Evolutionary conservation across 2,797 vertebrate genomes (phyloP).

Genomic region (Choloepus didactylus): DNA sequence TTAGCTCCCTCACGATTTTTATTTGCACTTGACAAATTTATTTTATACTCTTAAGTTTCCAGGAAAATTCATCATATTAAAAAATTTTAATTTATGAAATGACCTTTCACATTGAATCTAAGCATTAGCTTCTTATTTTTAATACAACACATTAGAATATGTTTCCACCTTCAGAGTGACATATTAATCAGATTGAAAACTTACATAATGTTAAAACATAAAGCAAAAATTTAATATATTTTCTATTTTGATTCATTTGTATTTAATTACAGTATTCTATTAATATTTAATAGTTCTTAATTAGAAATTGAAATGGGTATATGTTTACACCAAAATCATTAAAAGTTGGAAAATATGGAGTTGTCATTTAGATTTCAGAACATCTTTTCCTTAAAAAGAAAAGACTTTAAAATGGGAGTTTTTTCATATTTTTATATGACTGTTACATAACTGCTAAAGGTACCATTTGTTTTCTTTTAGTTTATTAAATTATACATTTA

Average conservation of each 20-base stretch:
- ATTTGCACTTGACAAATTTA: not conserved
- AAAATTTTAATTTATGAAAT: constrained; percentile 36
- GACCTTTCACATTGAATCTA: not conserved
- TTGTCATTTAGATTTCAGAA: not conserved
- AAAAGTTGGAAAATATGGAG: not conserved
- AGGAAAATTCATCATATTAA: constrained; percentile 18
- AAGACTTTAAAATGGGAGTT: not conserved
- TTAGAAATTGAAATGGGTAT: not conserved
- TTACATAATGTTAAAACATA: not conserved
- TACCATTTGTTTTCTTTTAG: not conserved
- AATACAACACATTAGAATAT: not conserved
- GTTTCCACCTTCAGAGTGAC: not conserved
- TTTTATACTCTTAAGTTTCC: not conserved
- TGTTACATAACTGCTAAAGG: accelerated
- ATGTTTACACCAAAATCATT: not conserved
- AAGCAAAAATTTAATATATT: not conserved
- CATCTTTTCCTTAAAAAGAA: not conserved
- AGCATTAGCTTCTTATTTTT: not conserved
- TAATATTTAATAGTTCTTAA: not conserved
- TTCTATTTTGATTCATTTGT: not conserved
- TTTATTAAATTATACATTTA: not conserved
- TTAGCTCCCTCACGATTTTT: not conserved
- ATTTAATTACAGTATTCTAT: not conserved
- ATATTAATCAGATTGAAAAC: not conserved
- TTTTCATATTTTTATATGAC: not conserved